A percentile compares a stretch with the other conserved stretches of the same genome.
phyloP scores from a whole-genome alignment of 2,888 invertebrate genomes.

The Latrodectus elegans region DNA sequence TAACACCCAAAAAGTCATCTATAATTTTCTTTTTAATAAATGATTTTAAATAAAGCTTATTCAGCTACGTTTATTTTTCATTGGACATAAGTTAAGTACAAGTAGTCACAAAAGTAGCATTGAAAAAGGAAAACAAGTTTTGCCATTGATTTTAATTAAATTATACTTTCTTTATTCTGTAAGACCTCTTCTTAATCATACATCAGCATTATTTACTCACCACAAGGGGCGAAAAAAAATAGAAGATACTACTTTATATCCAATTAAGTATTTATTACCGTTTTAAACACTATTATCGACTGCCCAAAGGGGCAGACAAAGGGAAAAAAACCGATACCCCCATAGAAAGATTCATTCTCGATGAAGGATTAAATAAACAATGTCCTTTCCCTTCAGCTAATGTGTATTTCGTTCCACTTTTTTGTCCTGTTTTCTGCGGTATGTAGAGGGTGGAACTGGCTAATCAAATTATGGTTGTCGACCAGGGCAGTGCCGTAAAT shows the following conservation, averaged over 20 bases:
- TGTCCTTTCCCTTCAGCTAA: not conserved
- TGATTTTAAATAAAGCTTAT: too few relatives aligned
- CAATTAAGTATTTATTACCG: constrained; percentile 23
- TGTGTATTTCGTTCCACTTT: not conserved
- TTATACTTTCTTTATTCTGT: too few relatives aligned
- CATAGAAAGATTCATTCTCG: not conserved
- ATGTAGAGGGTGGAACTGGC: not conserved
- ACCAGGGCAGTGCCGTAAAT: constrained; percentile 8
- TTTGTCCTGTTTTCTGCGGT: not conserved
- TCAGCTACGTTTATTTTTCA: too few relatives aligned
- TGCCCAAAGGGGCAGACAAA: not conserved
- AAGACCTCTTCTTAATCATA: too few relatives aligned
- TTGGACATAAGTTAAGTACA: too few relatives aligned
- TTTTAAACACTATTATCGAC: constrained; percentile 25
- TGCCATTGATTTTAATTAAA: too few relatives aligned
- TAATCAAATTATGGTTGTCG: constrained; percentile 33
- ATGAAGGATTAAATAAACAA: not conserved
- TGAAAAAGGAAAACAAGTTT: too few relatives aligned
- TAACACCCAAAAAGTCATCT: too few relatives aligned
- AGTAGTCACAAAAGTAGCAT: too few relatives aligned
- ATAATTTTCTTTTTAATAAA: too few relatives aligned
- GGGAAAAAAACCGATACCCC: not conserved
- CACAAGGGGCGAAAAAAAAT: not conserved
- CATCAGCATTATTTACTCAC: too few relatives aligned
- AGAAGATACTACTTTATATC: not conserved